Evolutionary conservation across 2,797 vertebrate species (phyloP).

Genomic region (Alca torda): DNA sequence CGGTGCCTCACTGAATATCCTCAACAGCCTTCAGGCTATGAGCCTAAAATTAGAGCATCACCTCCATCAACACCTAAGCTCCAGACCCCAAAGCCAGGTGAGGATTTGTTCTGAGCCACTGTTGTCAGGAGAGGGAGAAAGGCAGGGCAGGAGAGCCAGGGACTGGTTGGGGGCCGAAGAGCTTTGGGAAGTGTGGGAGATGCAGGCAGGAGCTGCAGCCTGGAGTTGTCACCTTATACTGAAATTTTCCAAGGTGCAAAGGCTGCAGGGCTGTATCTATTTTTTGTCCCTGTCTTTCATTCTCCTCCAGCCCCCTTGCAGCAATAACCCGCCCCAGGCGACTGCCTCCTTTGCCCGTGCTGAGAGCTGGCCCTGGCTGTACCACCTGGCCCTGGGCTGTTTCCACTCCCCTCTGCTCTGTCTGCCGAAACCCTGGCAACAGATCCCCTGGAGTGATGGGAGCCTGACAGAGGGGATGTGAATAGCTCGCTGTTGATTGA

Average conservation of each 20-base stretch:
- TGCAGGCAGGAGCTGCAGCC: neutral
- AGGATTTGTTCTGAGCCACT: neutral
- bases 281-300: neutral
- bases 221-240: neutral
- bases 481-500: neutral
- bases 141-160: neutral
- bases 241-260: neutral
- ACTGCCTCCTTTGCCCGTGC: neutral
- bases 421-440: neutral
- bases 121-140: neutral
- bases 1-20: neutral
- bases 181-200: neutral
- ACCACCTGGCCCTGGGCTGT: neutral
- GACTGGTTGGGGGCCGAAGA: neutral
- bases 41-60: neutral
- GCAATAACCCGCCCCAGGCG: neutral
- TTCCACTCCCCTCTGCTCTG: neutral
- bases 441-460: neutral
- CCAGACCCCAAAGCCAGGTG: neutral
- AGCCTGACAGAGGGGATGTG: slow-evolving; percentile 15
- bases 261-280: neutral
- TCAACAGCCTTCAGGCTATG: neutral
- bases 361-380: neutral
- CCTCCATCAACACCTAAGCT: neutral
- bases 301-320: neutral